These are phyloP conservation scores for Byasa hedistus DNA, from an alignment of 2,888 invertebrate species.

Conservation along the genomic window DNA sequence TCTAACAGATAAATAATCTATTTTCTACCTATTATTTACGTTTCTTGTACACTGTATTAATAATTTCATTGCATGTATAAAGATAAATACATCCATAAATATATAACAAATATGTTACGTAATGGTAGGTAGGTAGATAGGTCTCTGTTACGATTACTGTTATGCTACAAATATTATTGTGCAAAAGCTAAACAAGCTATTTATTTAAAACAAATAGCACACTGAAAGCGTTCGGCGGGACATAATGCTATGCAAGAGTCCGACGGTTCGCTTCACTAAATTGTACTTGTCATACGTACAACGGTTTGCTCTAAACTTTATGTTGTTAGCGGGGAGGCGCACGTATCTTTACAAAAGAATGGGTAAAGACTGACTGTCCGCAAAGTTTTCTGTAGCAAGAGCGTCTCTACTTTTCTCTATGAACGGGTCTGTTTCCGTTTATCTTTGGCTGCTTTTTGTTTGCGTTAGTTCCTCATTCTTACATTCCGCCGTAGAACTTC, in stretches of 20 bases:
- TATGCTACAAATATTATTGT: too few relatives aligned
- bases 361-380: constrained; percentile 55
- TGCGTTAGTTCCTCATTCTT: constrained; percentile 65
- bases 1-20: too few relatives aligned
- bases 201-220: not conserved
- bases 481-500: constrained; percentile 62
- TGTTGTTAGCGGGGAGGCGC: constrained; percentile 50
- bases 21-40: too few relatives aligned
- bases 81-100: too few relatives aligned
- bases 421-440: constrained; percentile 74
- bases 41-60: too few relatives aligned
- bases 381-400: constrained; percentile 68
- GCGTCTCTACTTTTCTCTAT: constrained; percentile 70
- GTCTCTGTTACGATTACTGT: too few relatives aligned
- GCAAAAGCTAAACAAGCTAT: not conserved
- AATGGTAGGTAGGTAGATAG: too few relatives aligned
- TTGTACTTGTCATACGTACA: constrained; percentile 25
- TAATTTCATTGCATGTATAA: too few relatives aligned
- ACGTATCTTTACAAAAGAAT: constrained; percentile 51
- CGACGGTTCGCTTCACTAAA: constrained; percentile 18
- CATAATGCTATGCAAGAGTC: constrained; percentile 7
- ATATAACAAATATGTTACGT: too few relatives aligned
- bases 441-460: constrained; percentile 70
- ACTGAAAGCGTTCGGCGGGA: constrained; percentile 12
- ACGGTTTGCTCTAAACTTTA: constrained; percentile 32